These are phyloP conservation scores for Mystacornis crossleyi DNA, from an alignment of 2,113 vertebrate genomes.

Conservation along the genomic window DNA sequence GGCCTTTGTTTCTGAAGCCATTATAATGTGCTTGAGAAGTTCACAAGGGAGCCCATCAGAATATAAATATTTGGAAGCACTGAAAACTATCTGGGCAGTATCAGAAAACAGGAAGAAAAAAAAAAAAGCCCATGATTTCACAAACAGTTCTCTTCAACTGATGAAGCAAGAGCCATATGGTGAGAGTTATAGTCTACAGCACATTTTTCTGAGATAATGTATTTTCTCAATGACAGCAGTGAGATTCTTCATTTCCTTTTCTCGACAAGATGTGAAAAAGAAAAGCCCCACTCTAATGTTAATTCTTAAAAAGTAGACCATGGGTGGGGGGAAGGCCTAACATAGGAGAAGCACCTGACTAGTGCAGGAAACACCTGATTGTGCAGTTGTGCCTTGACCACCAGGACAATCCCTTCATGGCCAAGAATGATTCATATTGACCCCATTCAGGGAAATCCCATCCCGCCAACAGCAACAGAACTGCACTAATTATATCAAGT, in stretches of 20 bases:
- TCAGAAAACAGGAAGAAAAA: constrained; percentile 17
- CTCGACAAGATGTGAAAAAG: not conserved
- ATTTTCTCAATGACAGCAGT: constrained; percentile 17
- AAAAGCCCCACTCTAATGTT: not conserved
- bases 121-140: not conserved
- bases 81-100: constrained; percentile 10
- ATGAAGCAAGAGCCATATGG: constrained; percentile 34
- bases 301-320: not conserved
- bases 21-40: constrained; percentile 8
- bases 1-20: constrained; percentile 24
- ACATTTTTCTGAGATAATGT: not conserved
- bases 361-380: fast-evolving
- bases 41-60: constrained; percentile 4
- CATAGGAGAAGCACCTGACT: fast-evolving
- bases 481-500: fast-evolving
- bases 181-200: not conserved
- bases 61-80: constrained; percentile 52
- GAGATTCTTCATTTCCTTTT: constrained; percentile 11
- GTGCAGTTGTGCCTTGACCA: not conserved
- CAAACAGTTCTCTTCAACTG: not conserved
- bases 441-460: not conserved
- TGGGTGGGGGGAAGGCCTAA: not conserved
- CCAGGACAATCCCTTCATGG: not conserved
- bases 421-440: not conserved
- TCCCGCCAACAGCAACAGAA: not conserved